Conservation (phyloP, 2,113 vertebrate species). For the Pipa parva region DNA sequence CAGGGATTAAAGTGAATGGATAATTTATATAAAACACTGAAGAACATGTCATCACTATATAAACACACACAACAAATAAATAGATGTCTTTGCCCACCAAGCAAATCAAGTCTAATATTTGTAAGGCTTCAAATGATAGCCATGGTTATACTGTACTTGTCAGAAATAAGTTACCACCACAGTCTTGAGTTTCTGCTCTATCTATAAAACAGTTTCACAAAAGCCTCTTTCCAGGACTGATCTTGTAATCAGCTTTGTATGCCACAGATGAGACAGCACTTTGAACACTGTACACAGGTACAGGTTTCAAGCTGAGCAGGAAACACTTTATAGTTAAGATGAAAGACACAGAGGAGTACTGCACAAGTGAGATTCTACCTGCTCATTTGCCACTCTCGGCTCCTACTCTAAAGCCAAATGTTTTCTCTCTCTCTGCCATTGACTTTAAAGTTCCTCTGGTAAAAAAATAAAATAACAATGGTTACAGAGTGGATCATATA, state of each 20-base stretch:
- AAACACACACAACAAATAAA: not conserved
- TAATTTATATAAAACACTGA: too few relatives aligned
- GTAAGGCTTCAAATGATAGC: too few relatives aligned
- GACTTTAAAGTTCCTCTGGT: not conserved
- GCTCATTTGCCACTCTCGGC: not conserved
- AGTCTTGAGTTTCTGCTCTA: not conserved
- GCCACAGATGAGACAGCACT: not conserved
- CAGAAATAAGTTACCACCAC: not conserved
- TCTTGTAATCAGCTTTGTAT: not conserved
- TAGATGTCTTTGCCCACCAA: too few relatives aligned
- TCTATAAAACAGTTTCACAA: not conserved
- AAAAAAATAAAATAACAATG: not conserved
- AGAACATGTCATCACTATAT: too few relatives aligned
- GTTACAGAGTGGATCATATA: not conserved
- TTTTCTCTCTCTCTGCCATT: not conserved
- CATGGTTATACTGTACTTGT: not conserved
- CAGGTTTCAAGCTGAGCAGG: constrained; percentile 1
- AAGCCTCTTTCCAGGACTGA: not conserved
- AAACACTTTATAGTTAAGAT: not conserved
- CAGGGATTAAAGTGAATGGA: too few relatives aligned
- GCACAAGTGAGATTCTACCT: not conserved
- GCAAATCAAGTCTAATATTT: too few relatives aligned
- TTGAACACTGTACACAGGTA: not conserved
- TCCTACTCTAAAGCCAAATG: not conserved
- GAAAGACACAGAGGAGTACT: not conserved